A percentile compares a stretch with the other conserved stretches of the same genome.
Conservation (phyloP, 2,888 invertebrate species). For the Exephanes ischioxanthus region DNA sequence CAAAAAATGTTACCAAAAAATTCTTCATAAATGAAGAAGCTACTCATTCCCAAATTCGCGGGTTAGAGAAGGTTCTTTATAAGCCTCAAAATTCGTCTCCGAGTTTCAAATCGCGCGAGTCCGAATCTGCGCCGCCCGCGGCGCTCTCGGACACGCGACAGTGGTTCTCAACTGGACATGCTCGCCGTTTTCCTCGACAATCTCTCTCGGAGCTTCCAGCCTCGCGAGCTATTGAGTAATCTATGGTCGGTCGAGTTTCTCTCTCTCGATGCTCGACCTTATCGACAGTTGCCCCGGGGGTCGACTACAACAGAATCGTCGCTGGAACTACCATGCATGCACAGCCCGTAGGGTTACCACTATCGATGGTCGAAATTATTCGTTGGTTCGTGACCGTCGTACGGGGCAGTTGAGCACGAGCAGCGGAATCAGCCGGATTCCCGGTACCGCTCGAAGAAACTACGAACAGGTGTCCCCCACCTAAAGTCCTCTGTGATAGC, state of each 20-base stretch:
- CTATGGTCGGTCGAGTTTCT: conserved; percentile 30
- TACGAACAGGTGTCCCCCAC: conserved; percentile 76
- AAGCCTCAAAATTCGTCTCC: neutral
- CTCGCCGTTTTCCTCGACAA: neutral
- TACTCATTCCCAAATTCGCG: neutral
- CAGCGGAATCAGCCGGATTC: conserved; percentile 19
- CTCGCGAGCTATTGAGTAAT: conserved; percentile 15
- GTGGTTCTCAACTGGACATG: neutral
- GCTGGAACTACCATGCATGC: neutral
- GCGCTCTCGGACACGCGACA: neutral
- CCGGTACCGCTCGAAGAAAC: conserved; percentile 60
- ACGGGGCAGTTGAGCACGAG: conserved; percentile 3
- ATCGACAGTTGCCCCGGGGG: conserved; percentile 57
- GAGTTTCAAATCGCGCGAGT: neutral
- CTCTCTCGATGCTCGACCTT: conserved; percentile 40
- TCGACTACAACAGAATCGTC: conserved; percentile 33
- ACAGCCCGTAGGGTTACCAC: neutral
- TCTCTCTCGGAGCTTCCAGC: neutral
- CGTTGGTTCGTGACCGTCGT: neutral
- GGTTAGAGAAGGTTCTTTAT: neutral
- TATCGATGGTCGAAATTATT: conserved; percentile 25
- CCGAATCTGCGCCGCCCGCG: neutral
- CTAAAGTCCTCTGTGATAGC: conserved; percentile 55
- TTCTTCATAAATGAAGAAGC: neutral
- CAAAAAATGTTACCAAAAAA: neutral